Evolutionary conservation across 2,113 vertebrate genomes (phyloP), one percentile per base, ranked within the genome.

Genomic region (Syngnathus typhle): DNA sequence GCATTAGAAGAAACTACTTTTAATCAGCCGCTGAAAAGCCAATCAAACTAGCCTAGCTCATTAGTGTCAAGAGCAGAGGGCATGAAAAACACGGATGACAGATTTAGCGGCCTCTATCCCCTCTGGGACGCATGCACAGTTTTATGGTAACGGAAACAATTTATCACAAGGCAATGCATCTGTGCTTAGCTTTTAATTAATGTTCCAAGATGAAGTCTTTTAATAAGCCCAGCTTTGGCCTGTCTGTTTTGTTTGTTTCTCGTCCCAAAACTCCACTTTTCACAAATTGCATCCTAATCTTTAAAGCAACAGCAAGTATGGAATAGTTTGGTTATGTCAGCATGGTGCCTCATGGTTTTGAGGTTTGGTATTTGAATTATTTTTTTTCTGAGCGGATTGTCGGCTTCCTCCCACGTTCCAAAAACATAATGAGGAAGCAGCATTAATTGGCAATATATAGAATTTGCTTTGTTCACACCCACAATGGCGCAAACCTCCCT

Each of bases 111-210:
- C 73, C 67, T 70, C 66, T 39, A 1, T 71, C 68, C 82, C 80
- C 79, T 73, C 58, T 43, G 82, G 82, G 82, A 75, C 72, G 68
- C 76, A 73, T 72, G 69, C 62, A 76, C 73, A 70, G 74, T 74
- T 87, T 82, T 85, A 88, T 76, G 82, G 84, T 75, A 82, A 81
- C 87, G 76, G 77, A 87, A 86, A 85, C 85, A 84, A 86, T 86
- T 84, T 67, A 88, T 85, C 80, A 84, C 71, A 12, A 68, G 70
- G 77, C 75, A 82, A 82, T 88, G 88, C 81, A 85, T 83, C 82
- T 84, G 84, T 41, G 67, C 70, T 76, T 79, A 87, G 82, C 83
- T 85, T 86, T 88, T 88, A 87, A 90, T 90, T 84, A 88, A 83
- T 64, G 78, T 80, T 62, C 6, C 1, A 62, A 18, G 7, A 39